A percentile compares a stretch with the other conserved stretches of the same genome.
phyloP scores from a whole-genome alignment of 2,797 vertebrate species.

The Cichlasoma orientale region DNA sequence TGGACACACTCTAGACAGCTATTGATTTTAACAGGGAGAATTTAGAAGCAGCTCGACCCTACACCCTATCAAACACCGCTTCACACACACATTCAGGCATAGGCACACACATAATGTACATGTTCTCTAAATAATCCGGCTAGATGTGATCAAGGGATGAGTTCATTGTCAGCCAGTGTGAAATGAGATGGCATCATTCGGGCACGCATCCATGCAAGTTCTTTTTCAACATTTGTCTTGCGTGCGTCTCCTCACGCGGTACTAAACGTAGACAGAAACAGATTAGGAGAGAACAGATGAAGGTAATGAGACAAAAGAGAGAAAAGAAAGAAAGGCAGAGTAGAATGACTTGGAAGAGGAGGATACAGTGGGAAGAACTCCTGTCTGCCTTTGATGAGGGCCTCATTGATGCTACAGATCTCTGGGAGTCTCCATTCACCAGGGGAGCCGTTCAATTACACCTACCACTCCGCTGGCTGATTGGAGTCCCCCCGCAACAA shows the following conservation, averaged over 20 bases:
- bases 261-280: background rate
- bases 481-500: slow-evolving; percentile 68
- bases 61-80: slow-evolving; percentile 29
- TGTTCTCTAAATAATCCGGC: background rate
- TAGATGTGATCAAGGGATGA: background rate
- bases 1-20: slow-evolving; percentile 73
- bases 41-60: slow-evolving; percentile 70
- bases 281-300: background rate
- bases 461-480: slow-evolving; percentile 57
- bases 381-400: slow-evolving; percentile 57
- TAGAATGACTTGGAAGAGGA: slow-evolving; percentile 18
- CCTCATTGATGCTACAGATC: slow-evolving; percentile 65
- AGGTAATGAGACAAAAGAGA: slow-evolving; percentile 15
- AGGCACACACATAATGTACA: background rate
- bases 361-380: slow-evolving; percentile 38
- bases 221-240: background rate
- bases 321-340: slow-evolving; percentile 4
- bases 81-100: background rate
- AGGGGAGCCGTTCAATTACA: slow-evolving; percentile 69
- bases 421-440: slow-evolving; percentile 62
- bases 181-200: background rate
- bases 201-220: background rate
- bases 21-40: slow-evolving; percentile 77
- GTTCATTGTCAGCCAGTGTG: background rate
- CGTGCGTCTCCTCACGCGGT: background rate